These are phyloP conservation scores for Pomatostomus ruficeps DNA, from an alignment of 2,113 vertebrate species.

Conservation along the genomic window DNA sequence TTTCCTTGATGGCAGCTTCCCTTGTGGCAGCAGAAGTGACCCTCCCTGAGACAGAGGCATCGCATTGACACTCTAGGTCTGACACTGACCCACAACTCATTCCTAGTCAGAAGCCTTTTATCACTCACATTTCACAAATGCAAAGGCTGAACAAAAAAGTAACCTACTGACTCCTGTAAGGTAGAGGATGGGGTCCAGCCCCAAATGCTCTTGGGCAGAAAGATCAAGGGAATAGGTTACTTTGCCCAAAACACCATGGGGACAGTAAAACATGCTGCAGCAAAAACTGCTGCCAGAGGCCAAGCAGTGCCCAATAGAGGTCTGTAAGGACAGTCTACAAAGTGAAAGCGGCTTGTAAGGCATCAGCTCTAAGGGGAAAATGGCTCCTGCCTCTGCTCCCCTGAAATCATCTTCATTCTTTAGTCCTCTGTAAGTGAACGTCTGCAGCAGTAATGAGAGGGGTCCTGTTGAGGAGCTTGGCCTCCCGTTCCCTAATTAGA, in stretches of 20 bases:
- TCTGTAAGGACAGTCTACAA: background rate
- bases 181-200: background rate
- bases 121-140: background rate
- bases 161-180: background rate
- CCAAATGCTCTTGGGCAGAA: background rate
- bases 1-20: background rate
- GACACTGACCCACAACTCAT: background rate
- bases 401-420: background rate
- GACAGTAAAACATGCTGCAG: background rate
- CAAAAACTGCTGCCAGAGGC: background rate
- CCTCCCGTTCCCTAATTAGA: background rate
- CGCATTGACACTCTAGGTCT: background rate
- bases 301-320: background rate
- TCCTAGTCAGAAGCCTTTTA: background rate
- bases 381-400: background rate
- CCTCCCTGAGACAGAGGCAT: background rate
- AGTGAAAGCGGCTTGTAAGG: background rate
- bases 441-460: background rate
- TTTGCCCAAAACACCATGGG: background rate
- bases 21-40: background rate
- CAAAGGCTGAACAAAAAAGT: background rate
- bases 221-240: background rate
- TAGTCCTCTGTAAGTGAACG: background rate
- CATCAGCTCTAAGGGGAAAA: background rate
- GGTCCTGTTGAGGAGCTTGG: background rate